Conservation (phyloP, 1,140 invertebrate species). For the Holcopasites calliopsidis region DNA sequence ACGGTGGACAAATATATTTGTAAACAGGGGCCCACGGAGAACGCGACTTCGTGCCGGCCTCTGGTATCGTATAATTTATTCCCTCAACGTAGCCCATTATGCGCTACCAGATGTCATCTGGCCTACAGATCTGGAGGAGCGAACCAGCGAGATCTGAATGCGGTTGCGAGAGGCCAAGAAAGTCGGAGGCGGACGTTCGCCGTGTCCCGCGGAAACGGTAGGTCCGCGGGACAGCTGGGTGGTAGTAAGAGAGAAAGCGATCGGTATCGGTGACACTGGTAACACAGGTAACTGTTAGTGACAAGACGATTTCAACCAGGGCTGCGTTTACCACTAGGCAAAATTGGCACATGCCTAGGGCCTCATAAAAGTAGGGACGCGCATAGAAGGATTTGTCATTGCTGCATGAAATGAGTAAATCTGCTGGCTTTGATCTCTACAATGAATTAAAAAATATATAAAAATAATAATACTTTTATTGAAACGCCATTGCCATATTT, state of each 20-base stretch:
- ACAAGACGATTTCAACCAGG: constrained; percentile 68
- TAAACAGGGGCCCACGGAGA: constrained; percentile 39
- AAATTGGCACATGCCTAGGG: no score
- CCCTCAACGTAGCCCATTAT: constrained; percentile 63
- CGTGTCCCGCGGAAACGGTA: constrained; percentile 10
- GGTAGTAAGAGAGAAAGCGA: constrained; percentile 41
- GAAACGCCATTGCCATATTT: no score
- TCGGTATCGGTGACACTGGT: constrained; percentile 65
- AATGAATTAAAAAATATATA: no score
- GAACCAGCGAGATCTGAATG: constrained; percentile 43
- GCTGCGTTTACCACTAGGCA: no score
- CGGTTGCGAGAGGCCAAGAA: constrained; percentile 19
- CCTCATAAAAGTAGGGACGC: no score
- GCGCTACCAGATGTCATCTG: constrained; percentile 62
- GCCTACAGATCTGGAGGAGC: constrained; percentile 55
- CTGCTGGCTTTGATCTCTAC: no score
- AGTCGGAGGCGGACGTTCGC: constrained; percentile 27
- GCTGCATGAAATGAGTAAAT: no score
- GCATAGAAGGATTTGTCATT: no score
- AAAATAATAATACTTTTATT: no score
- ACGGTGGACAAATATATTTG: constrained; percentile 61
- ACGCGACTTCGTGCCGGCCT: not conserved
- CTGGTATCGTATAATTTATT: constrained; percentile 60
- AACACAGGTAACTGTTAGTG: constrained; percentile 67
- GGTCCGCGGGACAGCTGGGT: not conserved